phyloP scores from a whole-genome alignment of 2,797 vertebrate genomes.

The Simalia tracyae region DNA sequence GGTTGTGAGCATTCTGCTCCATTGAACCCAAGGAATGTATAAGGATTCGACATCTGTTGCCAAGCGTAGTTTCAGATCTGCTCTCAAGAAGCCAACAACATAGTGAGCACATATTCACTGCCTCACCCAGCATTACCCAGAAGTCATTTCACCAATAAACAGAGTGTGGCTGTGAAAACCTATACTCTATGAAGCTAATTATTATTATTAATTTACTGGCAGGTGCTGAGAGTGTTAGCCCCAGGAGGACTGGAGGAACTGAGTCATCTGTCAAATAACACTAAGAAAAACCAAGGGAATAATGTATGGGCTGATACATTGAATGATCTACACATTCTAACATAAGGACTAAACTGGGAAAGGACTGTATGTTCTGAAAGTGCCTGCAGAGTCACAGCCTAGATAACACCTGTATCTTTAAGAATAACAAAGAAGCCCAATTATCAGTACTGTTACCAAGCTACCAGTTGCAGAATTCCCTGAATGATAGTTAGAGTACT shows the following conservation, averaged over 20 bases:
- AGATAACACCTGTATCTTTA: background rate
- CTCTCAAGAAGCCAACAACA: background rate
- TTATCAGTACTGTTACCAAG: background rate
- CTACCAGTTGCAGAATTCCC: background rate
- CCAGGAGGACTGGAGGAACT: background rate
- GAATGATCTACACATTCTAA: background rate
- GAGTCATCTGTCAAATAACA: background rate
- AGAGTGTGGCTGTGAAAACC: background rate
- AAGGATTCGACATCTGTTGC: background rate
- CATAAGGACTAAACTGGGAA: background rate
- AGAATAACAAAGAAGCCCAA: background rate
- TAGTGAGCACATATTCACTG: background rate
- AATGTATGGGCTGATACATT: background rate
- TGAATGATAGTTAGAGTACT: background rate
- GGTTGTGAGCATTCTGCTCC: background rate
- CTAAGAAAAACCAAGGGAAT: background rate
- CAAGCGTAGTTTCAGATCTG: background rate
- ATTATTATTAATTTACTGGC: conserved; percentile 14
- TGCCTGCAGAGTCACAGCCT: background rate
- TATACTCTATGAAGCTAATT: background rate
- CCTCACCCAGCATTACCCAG: background rate
- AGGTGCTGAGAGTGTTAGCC: background rate
- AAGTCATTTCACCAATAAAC: background rate
- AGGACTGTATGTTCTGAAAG: background rate
- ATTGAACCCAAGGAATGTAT: background rate